phyloP scores from a whole-genome alignment of 35 echinoderm and acorn worm genomes.

The Heliocidaris tuberculata region DNA sequence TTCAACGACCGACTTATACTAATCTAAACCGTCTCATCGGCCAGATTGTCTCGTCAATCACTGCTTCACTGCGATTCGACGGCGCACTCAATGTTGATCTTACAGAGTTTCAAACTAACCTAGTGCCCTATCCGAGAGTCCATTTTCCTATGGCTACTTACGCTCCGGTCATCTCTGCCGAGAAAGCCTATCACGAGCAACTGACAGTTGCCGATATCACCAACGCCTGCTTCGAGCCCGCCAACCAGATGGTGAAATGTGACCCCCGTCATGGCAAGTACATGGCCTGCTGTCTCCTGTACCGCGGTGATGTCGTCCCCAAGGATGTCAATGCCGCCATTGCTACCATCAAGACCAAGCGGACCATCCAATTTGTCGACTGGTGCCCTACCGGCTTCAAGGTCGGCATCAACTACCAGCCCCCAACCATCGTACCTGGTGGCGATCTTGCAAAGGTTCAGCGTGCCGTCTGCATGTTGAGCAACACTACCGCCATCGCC shows the following conservation, averaged over 20 bases:
- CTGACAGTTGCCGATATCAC: constrained; percentile 68
- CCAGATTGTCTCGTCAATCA: constrained; percentile 76
- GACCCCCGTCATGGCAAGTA: constrained; percentile 78
- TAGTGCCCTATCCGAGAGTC: neutral
- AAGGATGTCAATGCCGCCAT: constrained; percentile 83
- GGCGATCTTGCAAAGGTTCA: constrained; percentile 79
- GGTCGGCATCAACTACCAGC: constrained; percentile 84
- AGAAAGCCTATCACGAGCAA: constrained; percentile 78
- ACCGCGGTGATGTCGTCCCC: constrained; percentile 72
- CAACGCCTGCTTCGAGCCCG: constrained; percentile 71
- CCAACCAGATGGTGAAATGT: constrained; percentile 84
- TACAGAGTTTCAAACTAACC: constrained; percentile 79
- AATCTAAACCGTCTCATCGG: constrained; percentile 79
- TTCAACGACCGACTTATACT: constrained; percentile 63
- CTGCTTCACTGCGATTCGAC: constrained; percentile 75
- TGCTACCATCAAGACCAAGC: constrained; percentile 73
- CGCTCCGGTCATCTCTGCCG: constrained; percentile 77
- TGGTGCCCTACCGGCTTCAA: constrained; percentile 86
- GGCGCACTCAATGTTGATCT: constrained; percentile 72
- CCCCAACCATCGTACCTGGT: constrained; percentile 77
- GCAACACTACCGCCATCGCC: constrained; percentile 81
- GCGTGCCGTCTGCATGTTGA: constrained; percentile 81
- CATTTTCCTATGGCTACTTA: constrained; percentile 77
- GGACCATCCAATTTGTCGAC: constrained; percentile 79
- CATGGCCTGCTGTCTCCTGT: constrained; percentile 76